Conservation (phyloP, 2,888 invertebrate species). For the Bursaphelenchus okinawaensis region DNA sequence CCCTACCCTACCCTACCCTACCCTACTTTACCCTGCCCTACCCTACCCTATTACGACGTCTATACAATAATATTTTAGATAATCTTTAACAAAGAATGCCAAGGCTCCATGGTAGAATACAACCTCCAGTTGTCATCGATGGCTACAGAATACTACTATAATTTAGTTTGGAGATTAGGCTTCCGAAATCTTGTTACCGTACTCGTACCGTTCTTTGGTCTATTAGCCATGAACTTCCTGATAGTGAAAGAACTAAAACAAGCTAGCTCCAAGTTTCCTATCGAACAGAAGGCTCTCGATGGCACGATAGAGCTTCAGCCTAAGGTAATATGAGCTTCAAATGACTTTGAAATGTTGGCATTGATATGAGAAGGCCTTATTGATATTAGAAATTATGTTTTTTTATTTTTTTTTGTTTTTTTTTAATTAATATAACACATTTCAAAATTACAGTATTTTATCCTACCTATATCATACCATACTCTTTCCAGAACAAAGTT, state of each 20-base stretch:
- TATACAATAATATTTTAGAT: background rate
- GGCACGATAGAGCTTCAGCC: constrained; percentile 7
- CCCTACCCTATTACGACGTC: too few species aligned
- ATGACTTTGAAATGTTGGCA: too few species aligned
- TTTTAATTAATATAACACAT: too few species aligned
- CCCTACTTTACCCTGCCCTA: too few species aligned
- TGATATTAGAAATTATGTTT: too few species aligned
- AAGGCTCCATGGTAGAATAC: constrained; percentile 46
- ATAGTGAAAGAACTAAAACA: constrained; percentile 32
- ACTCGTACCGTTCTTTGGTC: constrained; percentile 44
- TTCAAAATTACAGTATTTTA: too few species aligned
- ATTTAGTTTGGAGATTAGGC: constrained; percentile 35
- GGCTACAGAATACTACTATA: constrained; percentile 34
- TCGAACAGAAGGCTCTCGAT: background rate
- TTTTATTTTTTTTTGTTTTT: too few species aligned
- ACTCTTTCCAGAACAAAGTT: constrained; percentile 43
- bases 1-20: too few species aligned
- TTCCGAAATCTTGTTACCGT: constrained; percentile 48
- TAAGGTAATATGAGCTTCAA: background rate
- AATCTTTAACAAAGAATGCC: constrained; percentile 27
- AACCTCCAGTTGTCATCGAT: constrained; percentile 32
- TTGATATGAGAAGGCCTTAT: too few species aligned
- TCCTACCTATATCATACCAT: too few species aligned
- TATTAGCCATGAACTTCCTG: constrained; percentile 39
- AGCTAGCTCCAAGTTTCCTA: constrained; percentile 11